A percentile compares a stretch with the other conserved stretches of the same genome.
Conservation (phyloP, 2,888 invertebrate genomes). For the Liopterus haemorrhoidalis region DNA sequence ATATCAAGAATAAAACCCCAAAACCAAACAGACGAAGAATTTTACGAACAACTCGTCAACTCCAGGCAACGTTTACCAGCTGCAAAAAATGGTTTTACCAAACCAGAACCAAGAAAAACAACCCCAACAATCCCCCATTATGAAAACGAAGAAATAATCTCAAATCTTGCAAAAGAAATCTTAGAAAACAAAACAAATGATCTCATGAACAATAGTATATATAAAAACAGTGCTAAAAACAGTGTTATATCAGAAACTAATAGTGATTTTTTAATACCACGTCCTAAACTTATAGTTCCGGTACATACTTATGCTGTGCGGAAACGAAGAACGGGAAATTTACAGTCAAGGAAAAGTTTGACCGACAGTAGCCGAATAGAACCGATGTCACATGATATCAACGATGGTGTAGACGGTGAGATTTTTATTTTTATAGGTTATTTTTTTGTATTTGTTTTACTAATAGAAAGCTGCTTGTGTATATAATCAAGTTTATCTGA, state of each 20-base stretch:
- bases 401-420: conserved; percentile 31
- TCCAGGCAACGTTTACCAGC: conserved; percentile 19
- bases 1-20: conserved; percentile 14
- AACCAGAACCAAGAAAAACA: neutral
- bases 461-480: neutral
- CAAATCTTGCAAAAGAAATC: neutral
- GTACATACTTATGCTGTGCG: conserved; percentile 80
- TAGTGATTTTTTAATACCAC: conserved; percentile 73
- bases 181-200: neutral
- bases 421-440: conserved; percentile 10
- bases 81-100: neutral
- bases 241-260: conserved; percentile 37
- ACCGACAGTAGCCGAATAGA: conserved; percentile 41
- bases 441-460: neutral
- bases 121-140: conserved; percentile 4
- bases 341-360: conserved; percentile 39
- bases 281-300: conserved; percentile 80
- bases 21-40: conserved; percentile 21
- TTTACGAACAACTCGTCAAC: conserved; percentile 19
- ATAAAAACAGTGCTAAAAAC: neutral
- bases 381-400: conserved; percentile 43
- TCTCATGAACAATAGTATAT: neutral
- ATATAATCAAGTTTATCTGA: too few relatives aligned
- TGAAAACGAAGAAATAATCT: conserved; percentile 18
- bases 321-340: conserved; percentile 74